Evolutionary conservation across 37 sponge, comb jelly and placozoan species (phyloP).

Genomic region (Cladorhizidae sp.): DNA sequence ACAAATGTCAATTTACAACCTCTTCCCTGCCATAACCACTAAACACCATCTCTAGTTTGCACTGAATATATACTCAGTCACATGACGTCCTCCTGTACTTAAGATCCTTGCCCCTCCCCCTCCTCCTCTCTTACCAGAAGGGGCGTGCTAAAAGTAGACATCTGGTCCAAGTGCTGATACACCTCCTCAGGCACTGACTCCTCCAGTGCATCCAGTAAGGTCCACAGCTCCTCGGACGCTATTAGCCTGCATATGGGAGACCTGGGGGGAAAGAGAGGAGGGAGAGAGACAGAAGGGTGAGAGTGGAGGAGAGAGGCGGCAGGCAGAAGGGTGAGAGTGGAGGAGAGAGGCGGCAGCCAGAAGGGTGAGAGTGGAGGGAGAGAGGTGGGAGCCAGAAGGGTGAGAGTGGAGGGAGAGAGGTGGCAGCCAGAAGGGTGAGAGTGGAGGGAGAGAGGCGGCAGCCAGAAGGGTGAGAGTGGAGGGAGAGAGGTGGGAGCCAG

Average conservation of each 20-base stretch:
- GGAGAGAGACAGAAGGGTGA: background rate
- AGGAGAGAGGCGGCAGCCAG: too few species aligned
- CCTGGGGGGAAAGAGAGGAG: slow-evolving; percentile 1
- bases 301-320: background rate
- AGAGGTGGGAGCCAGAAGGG: background rate
- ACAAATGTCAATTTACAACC: too few species aligned
- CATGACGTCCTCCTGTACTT: too few species aligned
- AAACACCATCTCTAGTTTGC: too few species aligned
- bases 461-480: background rate
- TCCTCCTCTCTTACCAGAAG: slow-evolving; percentile 24
- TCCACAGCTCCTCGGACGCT: slow-evolving; percentile 61
- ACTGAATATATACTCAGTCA: too few species aligned
- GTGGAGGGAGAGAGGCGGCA: slow-evolving; percentile 29
- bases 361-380: too few species aligned
- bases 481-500: background rate
- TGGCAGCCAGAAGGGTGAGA: background rate
- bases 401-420: background rate
- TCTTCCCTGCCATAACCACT: too few species aligned
- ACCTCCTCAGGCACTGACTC: slow-evolving; percentile 71
- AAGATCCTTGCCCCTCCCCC: background rate
- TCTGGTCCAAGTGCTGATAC: slow-evolving; percentile 68
- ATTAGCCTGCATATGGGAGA: slow-evolving; percentile 68
- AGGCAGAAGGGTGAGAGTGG: too few species aligned
- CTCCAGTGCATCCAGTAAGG: slow-evolving; percentile 68
- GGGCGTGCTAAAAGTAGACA: slow-evolving; percentile 31